phyloP scores from a whole-genome alignment of 2,113 vertebrate genomes.

The Irena cyanogastra region DNA sequence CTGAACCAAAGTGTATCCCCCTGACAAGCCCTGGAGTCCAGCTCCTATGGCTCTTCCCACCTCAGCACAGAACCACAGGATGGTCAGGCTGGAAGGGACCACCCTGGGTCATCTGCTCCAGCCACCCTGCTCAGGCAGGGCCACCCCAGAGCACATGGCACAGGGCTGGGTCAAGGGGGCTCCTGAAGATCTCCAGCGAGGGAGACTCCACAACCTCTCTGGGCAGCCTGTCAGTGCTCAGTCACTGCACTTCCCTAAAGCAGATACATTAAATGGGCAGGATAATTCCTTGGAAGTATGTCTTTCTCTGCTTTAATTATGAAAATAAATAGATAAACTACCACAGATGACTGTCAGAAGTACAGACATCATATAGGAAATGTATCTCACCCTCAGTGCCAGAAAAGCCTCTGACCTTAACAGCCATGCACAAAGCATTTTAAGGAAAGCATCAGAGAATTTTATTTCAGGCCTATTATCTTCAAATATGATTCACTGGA shows the following conservation, averaged over 20 bases:
- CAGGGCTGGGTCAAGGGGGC: background rate
- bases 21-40: background rate
- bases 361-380: background rate
- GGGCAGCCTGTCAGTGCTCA: background rate
- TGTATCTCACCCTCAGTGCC: background rate
- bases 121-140: background rate
- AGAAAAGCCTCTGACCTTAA: background rate
- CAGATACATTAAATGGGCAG: background rate
- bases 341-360: background rate
- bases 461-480: background rate
- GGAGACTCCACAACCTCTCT: background rate
- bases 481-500: background rate
- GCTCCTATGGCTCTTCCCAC: background rate
- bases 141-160: background rate
- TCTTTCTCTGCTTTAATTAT: background rate
- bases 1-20: fast-evolving
- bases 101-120: background rate
- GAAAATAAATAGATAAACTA: background rate
- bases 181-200: fast-evolving
- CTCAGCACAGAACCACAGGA: background rate
- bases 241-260: background rate
- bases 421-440: background rate
- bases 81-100: background rate
- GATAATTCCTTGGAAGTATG: background rate
- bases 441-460: background rate